Conservation (phyloP, 2,888 invertebrate genomes). For the Ecdyonurus torrentis region DNA sequence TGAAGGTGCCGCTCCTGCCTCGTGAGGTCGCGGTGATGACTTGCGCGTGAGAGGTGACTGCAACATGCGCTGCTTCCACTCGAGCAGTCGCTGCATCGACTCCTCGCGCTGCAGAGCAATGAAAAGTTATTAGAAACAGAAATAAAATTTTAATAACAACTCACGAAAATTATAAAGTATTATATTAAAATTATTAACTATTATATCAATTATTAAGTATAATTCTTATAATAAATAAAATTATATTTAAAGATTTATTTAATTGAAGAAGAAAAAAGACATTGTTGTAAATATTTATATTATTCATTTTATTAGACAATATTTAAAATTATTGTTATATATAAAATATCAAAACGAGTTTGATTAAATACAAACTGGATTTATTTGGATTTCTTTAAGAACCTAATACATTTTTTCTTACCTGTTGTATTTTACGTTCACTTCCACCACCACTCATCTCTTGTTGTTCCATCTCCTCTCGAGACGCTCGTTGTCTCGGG, state of each 20-base stretch:
- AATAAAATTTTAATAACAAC: not conserved
- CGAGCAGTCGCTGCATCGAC: slow-evolving; percentile 75
- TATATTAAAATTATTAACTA: too few relatives aligned
- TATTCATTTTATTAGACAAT: too few relatives aligned
- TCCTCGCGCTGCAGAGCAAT: slow-evolving; percentile 52
- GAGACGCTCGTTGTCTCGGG: slow-evolving; percentile 28
- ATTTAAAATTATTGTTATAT: too few relatives aligned
- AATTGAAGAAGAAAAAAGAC: too few relatives aligned
- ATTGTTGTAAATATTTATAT: too few relatives aligned
- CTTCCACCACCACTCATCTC: slow-evolving; percentile 34
- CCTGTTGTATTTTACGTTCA: slow-evolving; percentile 57
- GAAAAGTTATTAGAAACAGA: slow-evolving; percentile 7
- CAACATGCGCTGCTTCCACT: slow-evolving; percentile 87
- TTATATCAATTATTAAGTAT: too few relatives aligned
- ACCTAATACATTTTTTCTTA: slow-evolving; percentile 19
- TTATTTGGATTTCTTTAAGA: not conserved
- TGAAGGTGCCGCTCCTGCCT: not conserved
- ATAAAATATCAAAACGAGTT: too few relatives aligned
- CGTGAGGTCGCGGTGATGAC: slow-evolving; percentile 28
- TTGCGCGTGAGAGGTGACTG: slow-evolving; percentile 76
- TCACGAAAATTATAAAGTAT: not conserved
- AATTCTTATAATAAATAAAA: too few relatives aligned
- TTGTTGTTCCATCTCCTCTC: not conserved
- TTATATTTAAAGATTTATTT: too few relatives aligned
- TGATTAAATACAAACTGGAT: too few relatives aligned